Evolutionary conservation across 1,140 invertebrate species (phyloP), one percentile per base, ranked within the genome.

Genomic region (Lethrus apterus): DNA sequence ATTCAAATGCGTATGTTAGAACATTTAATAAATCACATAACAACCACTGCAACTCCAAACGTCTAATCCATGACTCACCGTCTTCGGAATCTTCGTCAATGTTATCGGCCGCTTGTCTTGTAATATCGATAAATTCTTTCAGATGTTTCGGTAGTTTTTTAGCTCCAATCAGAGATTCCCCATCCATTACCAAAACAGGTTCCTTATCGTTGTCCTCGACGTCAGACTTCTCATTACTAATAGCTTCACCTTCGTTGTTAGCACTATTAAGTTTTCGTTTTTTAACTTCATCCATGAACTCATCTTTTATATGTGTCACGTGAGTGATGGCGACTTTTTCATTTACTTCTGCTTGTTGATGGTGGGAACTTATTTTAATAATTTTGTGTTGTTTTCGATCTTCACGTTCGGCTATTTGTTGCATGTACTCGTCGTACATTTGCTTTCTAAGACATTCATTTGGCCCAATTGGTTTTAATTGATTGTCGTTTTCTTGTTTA

Each of bases 381-480:
- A 88, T 73, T 65, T 85, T 87, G 19, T 84, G 77, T 34, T 84
- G 76, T 42, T 81, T 83, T 19, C 86, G 72, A 58, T 88, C 78
- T 51, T 84, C 78, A n/a, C 84, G 73, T 64, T 86, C 83, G 1
- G 80, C 74, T 38, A 89, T 79, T 69, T 87, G 82, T 56, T 75
- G 70, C 61, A 86, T 77, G 65, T 87, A 90, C 64, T 90, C 87
- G 48, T 83, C 74, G 59, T 85, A 88, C 85, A 90, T 89, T 60
- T 78, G 73, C 48, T 81, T 77, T 5, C 84, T 73, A 58, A 87
- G 78, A 24, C 75, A 73, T 64, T 88, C 85, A 33, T 70, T 70
- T 51, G 35, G 15, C 57, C 55, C 33, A 64, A 60, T 24, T 57
- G 26, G 11, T 48, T 4, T 3, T 30, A 8, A 42, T 44, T 8